Base-by-base conservation (phyloP, 2,797 vertebrate genomes). In the Gymnopithys bicolor region DNA sequence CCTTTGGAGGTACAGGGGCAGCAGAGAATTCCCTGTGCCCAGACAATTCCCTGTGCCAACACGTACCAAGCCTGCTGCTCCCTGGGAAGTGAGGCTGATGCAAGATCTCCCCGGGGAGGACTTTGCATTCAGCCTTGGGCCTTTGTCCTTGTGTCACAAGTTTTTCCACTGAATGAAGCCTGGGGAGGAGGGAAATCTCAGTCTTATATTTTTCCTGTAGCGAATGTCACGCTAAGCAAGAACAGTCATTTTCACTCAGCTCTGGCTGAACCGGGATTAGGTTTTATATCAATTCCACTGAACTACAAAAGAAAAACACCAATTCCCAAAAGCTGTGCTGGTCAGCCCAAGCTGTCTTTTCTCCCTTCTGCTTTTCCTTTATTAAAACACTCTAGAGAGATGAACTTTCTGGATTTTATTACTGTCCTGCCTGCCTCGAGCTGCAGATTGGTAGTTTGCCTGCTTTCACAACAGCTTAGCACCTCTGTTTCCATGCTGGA, bases 71-170 rank as follows among this genome's bases (percentile, higher is more conserved):
- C 62, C 25, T 84, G 66, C 73, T 64, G 30, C 91, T 79, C 68
- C 83, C 85, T 2, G 1, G 67, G 58, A 83, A 85, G 84, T 35
- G 87, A 88, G 71, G 79, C 84, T 95, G 92, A 91, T 87, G 94
- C 91, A 94, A 93, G 82, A 75, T 83, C 82, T 95, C 95, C 59
- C 73, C 3, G 1, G 85, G 70, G 89, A 96, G 39, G 73, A 69
- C 74, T 94, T 86, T 91, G 92, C 79, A 75, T 93, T 94, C 89
- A 92, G 95, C 89, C 79, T 90, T 85, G 68, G 81, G 95, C 84
- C 80, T 94, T 94, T 94, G 94, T 96, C 92, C 94, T 87, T 49
- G 33, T 94, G 85, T 87, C 94, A 96, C 93, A 97, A 96, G 94
- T 90, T 94, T 94, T 97, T 93, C 91, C 83, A 87, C 77, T 94